phyloP scores from a whole-genome alignment of 2,113 vertebrate species.

The Ifrita kowaldi region DNA sequence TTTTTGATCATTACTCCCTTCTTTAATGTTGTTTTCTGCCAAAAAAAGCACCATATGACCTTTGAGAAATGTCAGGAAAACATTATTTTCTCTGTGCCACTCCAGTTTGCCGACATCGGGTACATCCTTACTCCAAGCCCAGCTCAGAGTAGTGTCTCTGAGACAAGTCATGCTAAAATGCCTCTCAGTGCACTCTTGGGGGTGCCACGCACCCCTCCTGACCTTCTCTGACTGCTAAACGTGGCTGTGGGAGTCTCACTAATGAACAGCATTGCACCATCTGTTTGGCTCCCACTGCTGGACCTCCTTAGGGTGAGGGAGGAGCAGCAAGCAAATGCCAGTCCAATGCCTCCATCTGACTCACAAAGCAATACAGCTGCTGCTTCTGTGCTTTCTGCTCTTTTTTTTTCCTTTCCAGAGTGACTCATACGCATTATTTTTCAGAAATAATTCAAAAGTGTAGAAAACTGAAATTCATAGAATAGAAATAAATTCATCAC shows the following conservation, averaged over 20 bases:
- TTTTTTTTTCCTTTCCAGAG: background rate
- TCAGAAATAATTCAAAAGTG: background rate
- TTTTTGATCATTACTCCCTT: slow-evolving; percentile 15
- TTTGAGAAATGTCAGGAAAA: slow-evolving; percentile 56
- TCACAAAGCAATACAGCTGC: background rate
- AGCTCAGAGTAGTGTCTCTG: background rate
- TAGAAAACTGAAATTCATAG: background rate
- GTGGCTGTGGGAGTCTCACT: background rate
- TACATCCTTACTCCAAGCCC: background rate
- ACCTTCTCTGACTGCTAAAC: background rate
- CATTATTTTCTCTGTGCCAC: background rate
- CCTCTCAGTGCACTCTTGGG: background rate
- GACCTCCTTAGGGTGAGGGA: background rate
- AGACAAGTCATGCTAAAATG: background rate
- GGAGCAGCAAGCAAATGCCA: background rate
- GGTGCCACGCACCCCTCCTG: background rate
- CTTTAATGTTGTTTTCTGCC: background rate
- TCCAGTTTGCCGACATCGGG: background rate
- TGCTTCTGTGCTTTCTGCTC: background rate
- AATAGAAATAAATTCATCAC: background rate
- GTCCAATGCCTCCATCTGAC: background rate
- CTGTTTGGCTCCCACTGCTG: background rate
- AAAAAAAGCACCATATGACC: slow-evolving; percentile 26
- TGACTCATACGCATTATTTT: background rate
- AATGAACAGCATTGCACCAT: background rate